These are phyloP conservation scores for Perodicticus potto DNA, from an alignment of 2,797 vertebrate species.

Conservation along the genomic window DNA sequence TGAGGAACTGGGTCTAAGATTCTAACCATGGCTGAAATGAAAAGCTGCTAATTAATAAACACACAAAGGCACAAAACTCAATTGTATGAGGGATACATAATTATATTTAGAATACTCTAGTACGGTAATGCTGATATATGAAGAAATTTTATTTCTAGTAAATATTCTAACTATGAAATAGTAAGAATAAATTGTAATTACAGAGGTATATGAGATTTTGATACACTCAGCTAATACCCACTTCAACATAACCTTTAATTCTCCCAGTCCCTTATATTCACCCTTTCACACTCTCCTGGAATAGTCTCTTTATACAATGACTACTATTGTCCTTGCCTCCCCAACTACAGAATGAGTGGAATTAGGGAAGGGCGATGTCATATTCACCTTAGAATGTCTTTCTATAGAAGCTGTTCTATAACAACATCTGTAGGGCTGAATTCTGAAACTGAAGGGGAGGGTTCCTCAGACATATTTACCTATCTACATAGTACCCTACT, in stretches of 20 bases:
- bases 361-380: background rate
- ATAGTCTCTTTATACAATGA: background rate
- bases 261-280: background rate
- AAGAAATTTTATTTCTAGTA: background rate
- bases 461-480: background rate
- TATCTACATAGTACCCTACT: background rate
- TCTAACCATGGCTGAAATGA: background rate
- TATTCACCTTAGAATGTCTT: background rate
- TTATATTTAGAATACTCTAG: background rate
- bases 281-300: background rate
- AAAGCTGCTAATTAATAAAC: background rate
- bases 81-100: background rate
- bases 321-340: background rate
- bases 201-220: constrained; percentile 9
- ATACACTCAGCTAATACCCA: background rate
- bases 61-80: background rate
- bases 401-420: background rate
- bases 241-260: background rate
- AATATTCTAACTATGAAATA: constrained; percentile 13
- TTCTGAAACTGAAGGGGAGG: constrained; percentile 27
- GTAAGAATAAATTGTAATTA: constrained; percentile 20
- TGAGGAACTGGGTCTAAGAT: constrained; percentile 15
- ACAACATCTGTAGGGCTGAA: background rate
- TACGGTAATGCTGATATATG: background rate
- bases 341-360: background rate